Percentiles rank a stretch among this genome's conserved stretches.
Evolutionary conservation across 23 tunicate genomes (phyloP).

Genomic region (Oikopleura vanhoeffeni): DNA sequence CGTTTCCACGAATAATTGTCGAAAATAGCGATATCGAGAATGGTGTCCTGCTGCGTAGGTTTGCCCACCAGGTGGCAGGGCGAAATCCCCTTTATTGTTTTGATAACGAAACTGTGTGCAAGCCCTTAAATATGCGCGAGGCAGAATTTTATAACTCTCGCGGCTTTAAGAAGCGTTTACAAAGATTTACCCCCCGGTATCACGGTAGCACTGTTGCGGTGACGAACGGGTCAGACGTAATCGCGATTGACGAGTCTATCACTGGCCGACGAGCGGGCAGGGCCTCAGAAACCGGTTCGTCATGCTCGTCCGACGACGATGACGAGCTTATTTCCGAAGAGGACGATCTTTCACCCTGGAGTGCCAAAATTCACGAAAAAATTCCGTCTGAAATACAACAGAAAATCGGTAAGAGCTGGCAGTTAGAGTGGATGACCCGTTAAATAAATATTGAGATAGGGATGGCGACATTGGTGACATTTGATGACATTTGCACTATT

Average conservation of each 20-base stretch:
- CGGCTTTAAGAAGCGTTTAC: neutral
- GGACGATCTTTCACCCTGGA: neutral
- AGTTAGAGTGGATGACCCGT: too few species aligned
- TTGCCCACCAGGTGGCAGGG: slow-evolving; percentile 9
- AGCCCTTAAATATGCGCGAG: slow-evolving; percentile 77
- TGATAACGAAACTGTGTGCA: slow-evolving; percentile 77
- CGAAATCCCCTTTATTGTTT: slow-evolving; percentile 21
- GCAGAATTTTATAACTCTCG: slow-evolving; percentile 69
- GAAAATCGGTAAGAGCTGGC: slow-evolving; percentile 11
- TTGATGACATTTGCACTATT: too few species aligned
- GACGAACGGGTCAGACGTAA: neutral
- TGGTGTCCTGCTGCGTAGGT: neutral
- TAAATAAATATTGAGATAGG: too few species aligned
- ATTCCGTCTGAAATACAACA: neutral
- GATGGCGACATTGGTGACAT: too few species aligned
- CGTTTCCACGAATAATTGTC: neutral
- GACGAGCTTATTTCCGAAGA: neutral
- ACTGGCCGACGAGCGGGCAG: neutral
- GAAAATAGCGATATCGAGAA: neutral
- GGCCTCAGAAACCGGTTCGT: neutral
- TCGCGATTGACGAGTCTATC: neutral
- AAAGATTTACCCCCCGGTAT: neutral
- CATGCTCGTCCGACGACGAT: neutral
- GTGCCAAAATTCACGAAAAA: neutral
- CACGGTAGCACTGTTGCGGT: neutral